Conservation (phyloP, 2,113 vertebrate species). For the Lasiurus borealis region DNA sequence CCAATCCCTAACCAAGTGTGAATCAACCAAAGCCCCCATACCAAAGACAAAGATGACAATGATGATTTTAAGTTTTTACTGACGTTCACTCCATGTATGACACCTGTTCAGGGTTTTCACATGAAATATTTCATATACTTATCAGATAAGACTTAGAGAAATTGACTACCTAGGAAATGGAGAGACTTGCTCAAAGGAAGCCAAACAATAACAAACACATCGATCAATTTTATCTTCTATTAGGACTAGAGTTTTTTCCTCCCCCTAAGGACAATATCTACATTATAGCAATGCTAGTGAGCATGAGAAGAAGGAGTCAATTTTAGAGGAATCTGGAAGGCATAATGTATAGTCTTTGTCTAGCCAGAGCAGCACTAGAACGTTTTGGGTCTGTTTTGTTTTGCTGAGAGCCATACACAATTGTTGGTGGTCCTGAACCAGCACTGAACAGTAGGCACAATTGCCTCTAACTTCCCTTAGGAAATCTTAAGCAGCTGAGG, state of each 20-base stretch:
- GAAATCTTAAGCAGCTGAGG: not conserved
- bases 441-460: not conserved
- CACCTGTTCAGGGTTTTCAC: not conserved
- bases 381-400: not conserved
- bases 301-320: not conserved
- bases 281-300: not conserved
- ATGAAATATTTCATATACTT: conserved; percentile 1
- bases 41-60: not conserved
- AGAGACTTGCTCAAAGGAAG: conserved; percentile 26
- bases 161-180: conserved; percentile 22
- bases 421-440: too few species aligned
- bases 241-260: conserved; percentile 36
- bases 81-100: not conserved
- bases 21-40: not conserved
- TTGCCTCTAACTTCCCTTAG: not conserved
- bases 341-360: not conserved
- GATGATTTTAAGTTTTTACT: not conserved
- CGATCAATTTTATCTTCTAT: conserved; percentile 62
- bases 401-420: not conserved
- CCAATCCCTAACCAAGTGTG: not conserved
- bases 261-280: conserved; percentile 15
- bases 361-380: not conserved
- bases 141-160: conserved; percentile 40
- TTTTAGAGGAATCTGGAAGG: not conserved
- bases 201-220: conserved; percentile 63